Conservation (phyloP, 1,140 invertebrate species). For the Thaumetopoea pityocampa region DNA sequence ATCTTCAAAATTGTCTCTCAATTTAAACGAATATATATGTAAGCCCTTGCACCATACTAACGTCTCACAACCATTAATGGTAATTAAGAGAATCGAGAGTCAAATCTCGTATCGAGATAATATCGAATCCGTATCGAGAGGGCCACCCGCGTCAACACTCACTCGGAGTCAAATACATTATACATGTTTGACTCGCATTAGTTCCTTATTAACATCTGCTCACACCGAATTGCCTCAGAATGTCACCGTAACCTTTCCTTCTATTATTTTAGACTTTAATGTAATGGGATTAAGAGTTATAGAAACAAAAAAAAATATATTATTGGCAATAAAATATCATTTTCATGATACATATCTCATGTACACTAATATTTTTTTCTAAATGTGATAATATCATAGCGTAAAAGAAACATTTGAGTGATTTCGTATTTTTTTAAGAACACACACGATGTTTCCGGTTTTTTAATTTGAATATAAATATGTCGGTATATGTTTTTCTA, state of each 20-base stretch:
- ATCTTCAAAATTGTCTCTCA: slow-evolving; percentile 1
- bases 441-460: slow-evolving; percentile 55
- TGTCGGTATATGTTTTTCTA: no score
- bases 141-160: slow-evolving; percentile 53
- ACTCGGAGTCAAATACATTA: slow-evolving; percentile 61
- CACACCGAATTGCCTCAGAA: slow-evolving; percentile 11
- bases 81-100: slow-evolving; percentile 63
- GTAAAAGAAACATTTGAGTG: slow-evolving; percentile 28
- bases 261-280: slow-evolving; percentile 21
- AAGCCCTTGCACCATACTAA: slow-evolving; percentile 27
- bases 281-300: slow-evolving; percentile 10
- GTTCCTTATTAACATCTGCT: slow-evolving; percentile 23
- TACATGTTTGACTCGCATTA: slow-evolving; percentile 57
- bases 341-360: slow-evolving; percentile 46
- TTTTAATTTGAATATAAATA: slow-evolving; percentile 16
- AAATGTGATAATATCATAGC: slow-evolving; percentile 47
- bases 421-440: slow-evolving; percentile 28
- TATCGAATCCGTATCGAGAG: slow-evolving; percentile 51
- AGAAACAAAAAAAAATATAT: slow-evolving; percentile 16
- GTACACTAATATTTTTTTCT: slow-evolving; percentile 25
- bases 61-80: slow-evolving; percentile 50
- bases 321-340: slow-evolving; percentile 40
- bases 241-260: slow-evolving; percentile 5
- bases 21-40: slow-evolving; percentile 4
- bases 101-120: slow-evolving; percentile 61